Base-by-base conservation (phyloP, 2,888 invertebrate genomes). In the Ormyrus nitidulus region DNA sequence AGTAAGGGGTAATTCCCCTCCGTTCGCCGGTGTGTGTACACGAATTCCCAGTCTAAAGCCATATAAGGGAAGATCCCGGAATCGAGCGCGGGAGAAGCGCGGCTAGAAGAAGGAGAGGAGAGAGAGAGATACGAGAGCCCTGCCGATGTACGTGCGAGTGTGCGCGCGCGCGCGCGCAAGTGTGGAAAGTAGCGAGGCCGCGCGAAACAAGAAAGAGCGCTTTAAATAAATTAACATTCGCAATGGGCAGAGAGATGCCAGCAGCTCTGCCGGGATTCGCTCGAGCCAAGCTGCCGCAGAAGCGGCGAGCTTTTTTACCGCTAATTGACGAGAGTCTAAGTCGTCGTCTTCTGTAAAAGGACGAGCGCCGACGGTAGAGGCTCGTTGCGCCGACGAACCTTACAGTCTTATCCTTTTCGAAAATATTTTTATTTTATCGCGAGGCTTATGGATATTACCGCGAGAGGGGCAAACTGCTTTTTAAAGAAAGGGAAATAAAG, bases 141-240 rank as follows among this genome's bases (percentile, higher is more conserved):
- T 1, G 34, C 34, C 34, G 34, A 34, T 61, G n/a, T 49, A 13
- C 13, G 9, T 11, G 34, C 13, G 48, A n/a, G 13, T 44, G 56
- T 64, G 49, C 49, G 70, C 10, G 44, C 51, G 53, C 66, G 49
- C 49, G 70, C 10, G 44, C 51, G 53, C 66, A 54, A 19, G 54
- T 11, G 51, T 44, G 34, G 11, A 69, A 62, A 62, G 53, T 53
- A 5, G 48, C 62, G 51, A 51, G 8, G 46, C 11, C 7, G 77
- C 44, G 70, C 61, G 81, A 81, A 75, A 81, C 75, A 81, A 79
- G 79, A 75, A 79, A 79, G 76, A 77, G 64, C 79, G 79, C 79
- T 79, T 81, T 81, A 81, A 81, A 81, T 81, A 81, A 79, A 81
- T 81, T 81, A 81, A 81, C 81, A 81, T 81, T 77, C 68, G 76